Evolutionary conservation across 2,888 invertebrate genomes (phyloP).

Genomic region (Thysanoteuthis rhombus): DNA sequence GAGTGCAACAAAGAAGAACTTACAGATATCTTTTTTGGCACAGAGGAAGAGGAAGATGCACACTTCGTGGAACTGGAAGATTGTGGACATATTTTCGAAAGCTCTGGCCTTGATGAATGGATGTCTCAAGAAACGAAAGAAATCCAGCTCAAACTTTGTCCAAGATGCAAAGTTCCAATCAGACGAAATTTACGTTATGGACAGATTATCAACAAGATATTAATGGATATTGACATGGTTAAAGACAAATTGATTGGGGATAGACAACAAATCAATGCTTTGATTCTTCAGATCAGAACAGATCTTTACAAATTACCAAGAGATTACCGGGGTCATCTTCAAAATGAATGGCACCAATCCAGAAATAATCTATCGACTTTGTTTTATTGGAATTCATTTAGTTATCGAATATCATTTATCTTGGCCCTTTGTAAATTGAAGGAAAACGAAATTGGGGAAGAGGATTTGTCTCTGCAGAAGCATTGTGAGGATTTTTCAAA

Average conservation of each 20-base stretch:
- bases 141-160: slow-evolving; percentile 70
- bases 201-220: slow-evolving; percentile 69
- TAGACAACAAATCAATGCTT: neutral
- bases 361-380: neutral
- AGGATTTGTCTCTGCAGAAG: no score
- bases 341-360: neutral
- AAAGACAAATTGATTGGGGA: slow-evolving; percentile 45
- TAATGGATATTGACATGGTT: slow-evolving; percentile 64
- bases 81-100: slow-evolving; percentile 66
- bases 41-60: slow-evolving; percentile 72
- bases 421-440: neutral
- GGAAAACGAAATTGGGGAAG: neutral
- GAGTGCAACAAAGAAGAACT: slow-evolving; percentile 69
- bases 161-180: slow-evolving; percentile 74
- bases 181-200: slow-evolving; percentile 73
- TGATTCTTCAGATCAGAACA: neutral
- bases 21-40: slow-evolving; percentile 68
- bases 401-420: neutral
- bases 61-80: slow-evolving; percentile 61
- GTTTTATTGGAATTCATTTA: neutral
- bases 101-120: slow-evolving; percentile 64
- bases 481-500: no score
- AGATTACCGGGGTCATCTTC: neutral
- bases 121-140: slow-evolving; percentile 68
- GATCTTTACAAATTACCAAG: neutral